Evolutionary conservation across 2,113 vertebrate species (phyloP).

Genomic region (Hippocampus zosterae): DNA sequence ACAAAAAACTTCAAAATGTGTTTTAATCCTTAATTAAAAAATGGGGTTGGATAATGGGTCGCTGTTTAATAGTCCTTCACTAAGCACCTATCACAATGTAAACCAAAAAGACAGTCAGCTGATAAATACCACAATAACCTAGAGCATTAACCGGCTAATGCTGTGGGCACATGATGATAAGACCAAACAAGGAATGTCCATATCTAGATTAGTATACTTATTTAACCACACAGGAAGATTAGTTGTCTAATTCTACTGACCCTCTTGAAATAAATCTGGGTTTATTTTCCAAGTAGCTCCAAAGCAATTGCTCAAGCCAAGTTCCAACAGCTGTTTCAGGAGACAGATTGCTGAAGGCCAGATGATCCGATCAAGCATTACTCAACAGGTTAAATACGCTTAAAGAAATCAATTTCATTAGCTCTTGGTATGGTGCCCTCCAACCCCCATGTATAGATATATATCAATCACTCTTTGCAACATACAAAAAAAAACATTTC

Average conservation of each 20-base stretch:
- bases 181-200: conserved; percentile 71
- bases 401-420: conserved; percentile 61
- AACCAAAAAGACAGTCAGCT: not conserved
- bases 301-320: conserved; percentile 71
- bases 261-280: conserved; percentile 78
- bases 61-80: not conserved
- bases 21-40: not conserved
- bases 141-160: conserved; percentile 65
- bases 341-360: conserved; percentile 62
- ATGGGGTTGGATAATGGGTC: not conserved
- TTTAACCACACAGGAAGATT: conserved; percentile 82
- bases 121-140: conserved; percentile 51
- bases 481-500: too few species aligned
- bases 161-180: conserved; percentile 62
- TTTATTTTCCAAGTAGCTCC: conserved; percentile 72
- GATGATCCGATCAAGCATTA: conserved; percentile 54
- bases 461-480: too few species aligned
- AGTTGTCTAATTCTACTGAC: conserved; percentile 82
- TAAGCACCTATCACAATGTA: not conserved
- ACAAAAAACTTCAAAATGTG: not conserved
- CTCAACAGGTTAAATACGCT: conserved; percentile 35
- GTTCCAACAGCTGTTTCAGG: conserved; percentile 63
- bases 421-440: not conserved
- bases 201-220: conserved; percentile 77
- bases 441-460: too few species aligned